phyloP scores from a whole-genome alignment of 2,797 vertebrate species.

The Phoxinus dragarum region DNA sequence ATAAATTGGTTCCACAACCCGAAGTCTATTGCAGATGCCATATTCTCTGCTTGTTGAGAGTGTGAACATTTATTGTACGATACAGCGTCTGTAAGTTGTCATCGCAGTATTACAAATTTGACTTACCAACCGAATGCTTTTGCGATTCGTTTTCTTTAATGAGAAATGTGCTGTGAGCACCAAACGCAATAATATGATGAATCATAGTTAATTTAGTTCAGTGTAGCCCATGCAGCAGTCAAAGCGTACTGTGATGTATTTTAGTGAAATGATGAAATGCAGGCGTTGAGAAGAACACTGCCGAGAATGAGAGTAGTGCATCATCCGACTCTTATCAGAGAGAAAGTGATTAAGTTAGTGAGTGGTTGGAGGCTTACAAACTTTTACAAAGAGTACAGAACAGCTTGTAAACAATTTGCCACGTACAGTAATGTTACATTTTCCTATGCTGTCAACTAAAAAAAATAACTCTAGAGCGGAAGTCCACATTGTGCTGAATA shows the following conservation, averaged over 20 bases:
- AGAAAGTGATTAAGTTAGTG: conserved; percentile 12
- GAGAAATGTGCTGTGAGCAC: conserved; percentile 30
- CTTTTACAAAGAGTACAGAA: neutral
- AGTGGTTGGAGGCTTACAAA: neutral
- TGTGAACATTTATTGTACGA: conserved; percentile 22
- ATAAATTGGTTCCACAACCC: conserved; percentile 23
- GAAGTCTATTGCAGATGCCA: neutral
- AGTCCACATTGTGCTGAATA: neutral
- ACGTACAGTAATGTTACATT: neutral
- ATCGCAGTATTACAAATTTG: conserved; percentile 11
- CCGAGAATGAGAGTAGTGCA: conserved; percentile 23
- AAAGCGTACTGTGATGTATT: conserved; percentile 9
- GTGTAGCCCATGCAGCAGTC: conserved; percentile 26
- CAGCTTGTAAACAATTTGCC: neutral
- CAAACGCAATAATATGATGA: conserved; percentile 20
- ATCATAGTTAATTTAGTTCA: conserved; percentile 29
- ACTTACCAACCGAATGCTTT: conserved; percentile 13
- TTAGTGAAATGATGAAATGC: conserved; percentile 29
- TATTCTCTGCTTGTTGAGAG: neutral
- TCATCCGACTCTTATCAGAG: conserved; percentile 5
- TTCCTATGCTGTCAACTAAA: neutral
- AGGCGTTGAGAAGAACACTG: neutral
- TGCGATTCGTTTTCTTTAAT: neutral
- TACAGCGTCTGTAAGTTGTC: conserved; percentile 3
- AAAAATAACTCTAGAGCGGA: neutral